phyloP scores from a whole-genome alignment of 2,113 vertebrate genomes.

The Oreocharis arfaki region DNA sequence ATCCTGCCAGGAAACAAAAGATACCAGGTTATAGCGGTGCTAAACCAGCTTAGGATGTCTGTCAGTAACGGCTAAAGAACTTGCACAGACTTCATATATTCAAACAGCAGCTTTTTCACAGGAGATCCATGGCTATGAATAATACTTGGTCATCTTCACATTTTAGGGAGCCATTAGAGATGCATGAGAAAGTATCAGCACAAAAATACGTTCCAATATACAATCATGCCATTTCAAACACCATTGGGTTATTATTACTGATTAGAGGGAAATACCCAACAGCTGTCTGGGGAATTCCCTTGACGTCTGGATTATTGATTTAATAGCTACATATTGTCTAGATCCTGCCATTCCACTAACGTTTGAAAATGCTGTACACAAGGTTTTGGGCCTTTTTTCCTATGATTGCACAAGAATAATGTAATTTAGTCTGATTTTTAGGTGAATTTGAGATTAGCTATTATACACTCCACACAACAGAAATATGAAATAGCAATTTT shows the following conservation, averaged over 20 bases:
- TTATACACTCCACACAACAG: background rate
- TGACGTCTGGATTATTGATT: constrained; percentile 23
- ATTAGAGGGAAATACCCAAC: constrained; percentile 32
- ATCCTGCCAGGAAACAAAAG: background rate
- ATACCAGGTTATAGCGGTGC: background rate
- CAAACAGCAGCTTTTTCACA: background rate
- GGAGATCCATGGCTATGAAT: background rate
- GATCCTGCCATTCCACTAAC: background rate
- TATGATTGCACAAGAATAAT: background rate
- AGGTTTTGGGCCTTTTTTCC: background rate
- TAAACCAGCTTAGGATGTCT: background rate
- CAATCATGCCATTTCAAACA: background rate
- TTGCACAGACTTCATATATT: background rate
- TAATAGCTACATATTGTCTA: constrained; percentile 29
- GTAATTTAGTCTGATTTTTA: background rate
- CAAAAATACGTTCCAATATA: background rate
- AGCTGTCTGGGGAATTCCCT: constrained; percentile 45
- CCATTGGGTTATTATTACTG: constrained; percentile 24
- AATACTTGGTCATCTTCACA: background rate
- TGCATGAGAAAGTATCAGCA: background rate
- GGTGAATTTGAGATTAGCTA: background rate
- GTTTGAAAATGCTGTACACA: background rate
- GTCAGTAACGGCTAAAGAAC: background rate
- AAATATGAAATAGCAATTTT: background rate
- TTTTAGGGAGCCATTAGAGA: background rate